A percentile compares a stretch with the other conserved stretches of the same genome.
Evolutionary conservation across 2,888 invertebrate species (phyloP).

Genomic region (Sclerodermus sp.): DNA sequence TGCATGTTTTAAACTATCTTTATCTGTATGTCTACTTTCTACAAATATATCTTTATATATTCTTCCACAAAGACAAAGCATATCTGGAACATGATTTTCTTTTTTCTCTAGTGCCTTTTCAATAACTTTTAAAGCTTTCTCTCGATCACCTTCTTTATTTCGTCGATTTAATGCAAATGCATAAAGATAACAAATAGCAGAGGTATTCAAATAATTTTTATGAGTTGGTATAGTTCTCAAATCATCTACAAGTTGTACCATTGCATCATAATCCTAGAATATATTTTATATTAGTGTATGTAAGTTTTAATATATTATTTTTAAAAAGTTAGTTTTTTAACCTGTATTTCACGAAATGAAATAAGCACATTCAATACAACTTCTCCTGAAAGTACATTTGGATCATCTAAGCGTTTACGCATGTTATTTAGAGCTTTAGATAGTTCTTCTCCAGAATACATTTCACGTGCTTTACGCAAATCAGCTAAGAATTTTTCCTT

Average conservation of each 20-base stretch:
- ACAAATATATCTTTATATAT: conserved; percentile 98
- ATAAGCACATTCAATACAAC: conserved; percentile 93
- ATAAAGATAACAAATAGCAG: conserved; percentile 89
- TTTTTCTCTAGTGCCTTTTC: conserved; percentile 88
- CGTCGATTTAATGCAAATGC: conserved; percentile 96
- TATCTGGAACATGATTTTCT: conserved; percentile 95
- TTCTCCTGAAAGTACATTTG: conserved; percentile 93
- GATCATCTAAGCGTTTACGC: conserved; percentile 92
- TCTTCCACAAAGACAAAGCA: conserved; percentile 95
- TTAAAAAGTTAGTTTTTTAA: conserved; percentile 22
- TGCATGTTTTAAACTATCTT: conserved; percentile 84
- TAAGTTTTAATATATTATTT: background rate
- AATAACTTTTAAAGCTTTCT: conserved; percentile 89
- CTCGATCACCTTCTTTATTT: conserved; percentile 91
- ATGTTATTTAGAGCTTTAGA: conserved; percentile 83
- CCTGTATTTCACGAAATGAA: conserved; percentile 85
- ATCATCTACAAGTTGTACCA: conserved; percentile 95
- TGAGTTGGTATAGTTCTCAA: conserved; percentile 86
- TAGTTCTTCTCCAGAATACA: conserved; percentile 79
- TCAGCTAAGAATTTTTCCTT: conserved; percentile 97
- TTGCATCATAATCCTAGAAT: conserved; percentile 86
- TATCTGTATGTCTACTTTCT: conserved; percentile 89
- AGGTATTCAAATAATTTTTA: conserved; percentile 84
- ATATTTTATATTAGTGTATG: background rate
- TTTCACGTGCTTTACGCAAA: conserved; percentile 88